Conservation (phyloP, 2,888 invertebrate species). For the Drosophila vallismaia region DNA sequence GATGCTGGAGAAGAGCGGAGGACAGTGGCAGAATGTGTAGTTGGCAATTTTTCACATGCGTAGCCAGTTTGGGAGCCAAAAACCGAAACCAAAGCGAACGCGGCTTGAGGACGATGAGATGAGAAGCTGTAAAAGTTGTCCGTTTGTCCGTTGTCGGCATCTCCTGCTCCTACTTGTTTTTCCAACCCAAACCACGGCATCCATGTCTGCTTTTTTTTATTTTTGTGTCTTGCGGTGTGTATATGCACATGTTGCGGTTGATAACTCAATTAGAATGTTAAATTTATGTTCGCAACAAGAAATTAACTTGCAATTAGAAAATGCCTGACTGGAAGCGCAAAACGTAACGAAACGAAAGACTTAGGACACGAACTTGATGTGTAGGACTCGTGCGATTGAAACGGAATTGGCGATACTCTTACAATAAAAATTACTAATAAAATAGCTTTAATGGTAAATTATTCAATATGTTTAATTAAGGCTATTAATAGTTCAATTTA, state of each 20-base stretch:
- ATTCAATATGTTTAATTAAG: too few species aligned
- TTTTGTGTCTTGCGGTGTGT: constrained; percentile 29
- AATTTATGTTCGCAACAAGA: constrained; percentile 81
- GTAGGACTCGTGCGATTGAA: constrained; percentile 22
- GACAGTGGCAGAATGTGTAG: constrained; percentile 39
- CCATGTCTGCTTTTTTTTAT: constrained; percentile 32
- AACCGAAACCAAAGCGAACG: constrained; percentile 31
- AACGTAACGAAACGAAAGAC: constrained; percentile 59
- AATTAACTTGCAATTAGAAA: constrained; percentile 81
- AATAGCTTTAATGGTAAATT: too few species aligned
- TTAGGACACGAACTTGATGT: constrained; percentile 70
- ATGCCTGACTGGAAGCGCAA: constrained; percentile 53
- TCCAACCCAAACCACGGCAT: constrained; percentile 10
- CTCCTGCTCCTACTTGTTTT: constrained; percentile 45
- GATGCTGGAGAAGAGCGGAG: constrained; percentile 8
- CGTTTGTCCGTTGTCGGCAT: constrained; percentile 56
- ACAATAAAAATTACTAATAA: not conserved
- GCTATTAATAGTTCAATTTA: too few species aligned
- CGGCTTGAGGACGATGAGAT: constrained; percentile 25
- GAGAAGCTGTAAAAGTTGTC: constrained; percentile 71
- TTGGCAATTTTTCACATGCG: constrained; percentile 78
- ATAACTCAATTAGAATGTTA: constrained; percentile 81
- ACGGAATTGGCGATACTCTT: constrained; percentile 27
- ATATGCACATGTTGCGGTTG: constrained; percentile 78
- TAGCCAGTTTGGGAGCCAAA: constrained; percentile 66